A percentile compares a stretch with the other conserved stretches of the same genome.
These are phyloP conservation scores for Sinocyclocheilus rhinocerous DNA, from an alignment of 2,113 vertebrate species.

Conservation along the genomic window DNA sequence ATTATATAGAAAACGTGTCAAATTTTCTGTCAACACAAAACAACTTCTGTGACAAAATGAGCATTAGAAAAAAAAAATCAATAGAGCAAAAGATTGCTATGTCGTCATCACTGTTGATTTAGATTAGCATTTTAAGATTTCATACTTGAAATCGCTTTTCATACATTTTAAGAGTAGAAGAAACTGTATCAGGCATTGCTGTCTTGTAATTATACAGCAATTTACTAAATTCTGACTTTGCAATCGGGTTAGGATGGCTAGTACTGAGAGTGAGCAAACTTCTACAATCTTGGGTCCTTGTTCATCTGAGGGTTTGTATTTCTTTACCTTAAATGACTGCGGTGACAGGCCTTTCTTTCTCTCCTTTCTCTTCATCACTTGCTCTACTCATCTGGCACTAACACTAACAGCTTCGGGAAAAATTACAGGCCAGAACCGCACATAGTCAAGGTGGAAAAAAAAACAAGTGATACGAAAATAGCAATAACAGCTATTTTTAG, in stretches of 20 bases:
- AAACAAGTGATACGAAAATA: slow-evolving; percentile 60
- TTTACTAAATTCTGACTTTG: not conserved
- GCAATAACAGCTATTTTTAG: slow-evolving; percentile 79
- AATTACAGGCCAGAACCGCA: slow-evolving; percentile 77
- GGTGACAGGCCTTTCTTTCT: slow-evolving; percentile 17
- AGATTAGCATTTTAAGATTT: not conserved
- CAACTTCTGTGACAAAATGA: not conserved
- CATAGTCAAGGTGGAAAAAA: slow-evolving; percentile 58
- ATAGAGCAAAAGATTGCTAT: not conserved
- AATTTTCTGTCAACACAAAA: not conserved
- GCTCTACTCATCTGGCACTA: slow-evolving; percentile 78
- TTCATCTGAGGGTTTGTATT: not conserved
- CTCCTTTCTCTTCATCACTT: slow-evolving; percentile 73
- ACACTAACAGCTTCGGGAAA: slow-evolving; percentile 81
- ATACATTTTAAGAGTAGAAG: not conserved
- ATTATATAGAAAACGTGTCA: not conserved
- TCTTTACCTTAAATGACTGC: not conserved
- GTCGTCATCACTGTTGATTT: not conserved
- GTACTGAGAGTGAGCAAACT: not conserved
- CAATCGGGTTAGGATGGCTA: not conserved
- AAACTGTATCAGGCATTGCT: not conserved
- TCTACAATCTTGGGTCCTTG: not conserved
- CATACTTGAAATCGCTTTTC: not conserved
- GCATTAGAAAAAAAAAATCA: not conserved
- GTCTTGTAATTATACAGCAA: not conserved